These are phyloP conservation scores for Spicauda simplicius DNA, from an alignment of 2,888 invertebrate genomes.

Conservation along the genomic window DNA sequence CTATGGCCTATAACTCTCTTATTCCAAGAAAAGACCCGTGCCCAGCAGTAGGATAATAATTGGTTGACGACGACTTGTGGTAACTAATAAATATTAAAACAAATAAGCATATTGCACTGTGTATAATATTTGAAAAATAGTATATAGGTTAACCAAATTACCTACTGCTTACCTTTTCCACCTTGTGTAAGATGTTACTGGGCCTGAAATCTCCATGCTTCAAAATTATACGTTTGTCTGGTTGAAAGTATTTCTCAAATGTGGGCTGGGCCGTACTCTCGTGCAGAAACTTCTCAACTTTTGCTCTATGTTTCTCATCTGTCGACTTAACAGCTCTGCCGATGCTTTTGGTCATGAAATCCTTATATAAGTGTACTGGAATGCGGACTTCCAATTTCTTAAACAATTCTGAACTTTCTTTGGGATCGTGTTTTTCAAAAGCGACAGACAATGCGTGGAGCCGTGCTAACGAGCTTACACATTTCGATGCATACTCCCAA, in stretches of 20 bases:
- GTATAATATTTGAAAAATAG: too few species aligned
- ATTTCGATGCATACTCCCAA: conserved; percentile 49
- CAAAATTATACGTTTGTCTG: conserved; percentile 41
- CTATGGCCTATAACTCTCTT: too few species aligned
- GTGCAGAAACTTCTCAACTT: conserved; percentile 38
- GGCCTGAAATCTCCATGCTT: conserved; percentile 48
- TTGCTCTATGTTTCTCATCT: conserved; percentile 49
- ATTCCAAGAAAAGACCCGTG: too few species aligned
- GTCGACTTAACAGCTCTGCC: conserved; percentile 41
- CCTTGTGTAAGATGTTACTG: conserved; percentile 46
- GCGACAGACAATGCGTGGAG: conserved; percentile 60
- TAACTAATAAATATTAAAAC: too few species aligned
- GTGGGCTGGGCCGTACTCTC: background rate
- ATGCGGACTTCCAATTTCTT: conserved; percentile 11
- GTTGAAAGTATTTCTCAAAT: conserved; percentile 42
- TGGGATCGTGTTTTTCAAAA: conserved; percentile 49
- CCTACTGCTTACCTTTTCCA: background rate
- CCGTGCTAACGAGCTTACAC: conserved; percentile 50
- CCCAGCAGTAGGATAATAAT: too few species aligned
- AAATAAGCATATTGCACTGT: too few species aligned
- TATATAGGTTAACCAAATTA: too few species aligned
- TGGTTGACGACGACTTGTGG: too few species aligned
- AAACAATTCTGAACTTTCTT: conserved; percentile 43
- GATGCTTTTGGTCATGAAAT: conserved; percentile 38
- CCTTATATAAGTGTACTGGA: conserved; percentile 27